phyloP scores from a whole-genome alignment of 1,140 invertebrate genomes.

The Pristionchus pacificus region DNA sequence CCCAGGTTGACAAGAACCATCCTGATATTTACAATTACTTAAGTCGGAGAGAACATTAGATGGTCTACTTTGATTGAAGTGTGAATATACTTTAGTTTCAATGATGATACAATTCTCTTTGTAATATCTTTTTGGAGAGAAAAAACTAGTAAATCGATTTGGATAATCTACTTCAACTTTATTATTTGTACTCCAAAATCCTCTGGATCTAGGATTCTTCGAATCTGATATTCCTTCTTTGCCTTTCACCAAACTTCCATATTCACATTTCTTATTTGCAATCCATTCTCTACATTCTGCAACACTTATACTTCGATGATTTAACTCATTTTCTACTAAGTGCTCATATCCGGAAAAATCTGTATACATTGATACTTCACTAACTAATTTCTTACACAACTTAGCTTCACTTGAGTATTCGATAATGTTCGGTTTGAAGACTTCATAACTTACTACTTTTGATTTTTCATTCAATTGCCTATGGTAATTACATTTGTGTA shows the following conservation, averaged over 20 bases:
- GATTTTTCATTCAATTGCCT: conserved; percentile 34
- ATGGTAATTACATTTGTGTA: conserved; percentile 35
- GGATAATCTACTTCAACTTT: conserved; percentile 29
- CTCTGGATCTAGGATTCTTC: too few species aligned
- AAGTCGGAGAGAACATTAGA: conserved; percentile 21
- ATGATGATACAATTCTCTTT: conserved; percentile 35
- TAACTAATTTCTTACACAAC: conserved; percentile 33
- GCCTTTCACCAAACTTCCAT: conserved; percentile 9
- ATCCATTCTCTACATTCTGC: conserved; percentile 22
- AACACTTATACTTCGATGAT: conserved; percentile 11
- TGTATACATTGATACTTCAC: conserved; percentile 34
- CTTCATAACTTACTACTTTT: conserved; percentile 32
- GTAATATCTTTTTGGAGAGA: conserved; percentile 27
- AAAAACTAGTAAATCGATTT: conserved; percentile 35
- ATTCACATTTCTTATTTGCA: conserved; percentile 27
- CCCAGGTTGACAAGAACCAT: conserved; percentile 28
- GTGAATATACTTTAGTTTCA: conserved; percentile 34
- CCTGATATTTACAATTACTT: conserved; percentile 35
- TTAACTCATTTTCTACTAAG: conserved; percentile 34
- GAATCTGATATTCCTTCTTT: too few species aligned
- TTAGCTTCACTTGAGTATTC: conserved; percentile 27
- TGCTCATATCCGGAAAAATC: conserved; percentile 38
- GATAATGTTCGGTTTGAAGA: conserved; percentile 32
- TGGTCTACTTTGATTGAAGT: conserved; percentile 27
- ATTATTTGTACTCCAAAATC: conserved; percentile 34